Conservation (phyloP, 1,140 invertebrate genomes). For the Atta colombica region DNA sequence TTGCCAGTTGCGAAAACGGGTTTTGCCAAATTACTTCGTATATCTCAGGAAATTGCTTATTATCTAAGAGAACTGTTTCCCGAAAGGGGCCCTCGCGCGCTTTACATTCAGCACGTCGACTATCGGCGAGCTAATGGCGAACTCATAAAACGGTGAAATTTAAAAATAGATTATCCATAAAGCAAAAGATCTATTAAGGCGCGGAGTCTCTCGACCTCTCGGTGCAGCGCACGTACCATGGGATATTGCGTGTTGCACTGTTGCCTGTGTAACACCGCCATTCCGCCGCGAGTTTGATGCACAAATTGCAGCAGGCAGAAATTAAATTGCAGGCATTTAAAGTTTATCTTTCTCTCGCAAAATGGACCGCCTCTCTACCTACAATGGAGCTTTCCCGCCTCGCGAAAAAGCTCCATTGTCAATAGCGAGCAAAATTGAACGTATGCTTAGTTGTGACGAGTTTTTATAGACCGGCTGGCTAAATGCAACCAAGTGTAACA, state of each 20-base stretch:
- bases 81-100: slow-evolving; percentile 34
- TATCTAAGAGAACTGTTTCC: slow-evolving; percentile 66
- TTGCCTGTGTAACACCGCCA: neutral
- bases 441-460: neutral
- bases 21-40: slow-evolving; percentile 64
- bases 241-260: neutral
- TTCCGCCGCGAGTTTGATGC: slow-evolving; percentile 12
- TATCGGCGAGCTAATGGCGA: slow-evolving; percentile 44
- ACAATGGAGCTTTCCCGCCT: too few species aligned
- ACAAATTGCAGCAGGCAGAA: slow-evolving; percentile 44
- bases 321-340: slow-evolving; percentile 51
- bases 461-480: neutral
- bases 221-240: neutral
- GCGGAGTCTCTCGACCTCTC: slow-evolving; percentile 3
- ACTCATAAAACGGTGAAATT: slow-evolving; percentile 57
- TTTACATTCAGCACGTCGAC: slow-evolving; percentile 34
- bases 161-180: slow-evolving; percentile 62
- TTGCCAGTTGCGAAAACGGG: slow-evolving; percentile 62
- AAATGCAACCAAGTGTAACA: slow-evolving; percentile 73
- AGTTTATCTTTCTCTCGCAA: slow-evolving; percentile 24
- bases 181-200: slow-evolving; percentile 54
- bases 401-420: neutral
- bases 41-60: slow-evolving; percentile 67
- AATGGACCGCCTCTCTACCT: neutral
- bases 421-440: neutral